Percentiles rank a stretch among this genome's conserved stretches.
These are phyloP conservation scores for Panthera uncia DNA, from an alignment of 2,113 vertebrate genomes.

Conservation along the genomic window DNA sequence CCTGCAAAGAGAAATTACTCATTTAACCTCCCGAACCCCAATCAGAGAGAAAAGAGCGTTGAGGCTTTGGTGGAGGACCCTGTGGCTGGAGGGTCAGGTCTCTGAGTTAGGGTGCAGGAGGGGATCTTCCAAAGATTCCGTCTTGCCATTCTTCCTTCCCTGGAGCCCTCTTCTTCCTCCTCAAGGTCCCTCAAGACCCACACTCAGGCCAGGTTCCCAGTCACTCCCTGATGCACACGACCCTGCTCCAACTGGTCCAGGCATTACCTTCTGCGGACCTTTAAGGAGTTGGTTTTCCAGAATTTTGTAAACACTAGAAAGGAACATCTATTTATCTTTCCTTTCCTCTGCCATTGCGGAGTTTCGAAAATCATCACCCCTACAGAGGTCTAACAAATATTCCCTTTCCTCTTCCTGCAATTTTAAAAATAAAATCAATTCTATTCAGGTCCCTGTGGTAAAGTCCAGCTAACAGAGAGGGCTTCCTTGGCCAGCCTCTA, in stretches of 20 bases:
- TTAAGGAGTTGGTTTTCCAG: neutral
- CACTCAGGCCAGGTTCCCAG: neutral
- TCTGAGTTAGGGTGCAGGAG: neutral
- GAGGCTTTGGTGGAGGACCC: neutral
- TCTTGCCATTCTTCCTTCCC: neutral
- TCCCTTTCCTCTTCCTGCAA: neutral
- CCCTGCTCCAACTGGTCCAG: neutral
- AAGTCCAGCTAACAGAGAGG: neutral
- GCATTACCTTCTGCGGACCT: neutral
- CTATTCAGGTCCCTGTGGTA: neutral
- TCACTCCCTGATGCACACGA: neutral
- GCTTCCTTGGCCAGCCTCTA: neutral
- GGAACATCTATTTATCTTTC: neutral
- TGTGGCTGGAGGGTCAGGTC: neutral
- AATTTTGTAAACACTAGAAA: neutral
- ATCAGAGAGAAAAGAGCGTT: slow-evolving; percentile 2
- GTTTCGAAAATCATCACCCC: neutral
- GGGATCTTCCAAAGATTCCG: neutral
- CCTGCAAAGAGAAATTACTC: slow-evolving; percentile 76
- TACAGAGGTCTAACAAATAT: neutral
- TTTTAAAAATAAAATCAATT: neutral
- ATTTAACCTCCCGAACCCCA: slow-evolving; percentile 65
- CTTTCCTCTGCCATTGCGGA: neutral
- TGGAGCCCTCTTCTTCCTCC: neutral
- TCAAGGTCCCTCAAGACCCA: neutral